Percentiles rank a stretch among this genome's conserved stretches.
Conservation (phyloP, 1,140 invertebrate genomes). For the Maniola jurtina region DNA sequence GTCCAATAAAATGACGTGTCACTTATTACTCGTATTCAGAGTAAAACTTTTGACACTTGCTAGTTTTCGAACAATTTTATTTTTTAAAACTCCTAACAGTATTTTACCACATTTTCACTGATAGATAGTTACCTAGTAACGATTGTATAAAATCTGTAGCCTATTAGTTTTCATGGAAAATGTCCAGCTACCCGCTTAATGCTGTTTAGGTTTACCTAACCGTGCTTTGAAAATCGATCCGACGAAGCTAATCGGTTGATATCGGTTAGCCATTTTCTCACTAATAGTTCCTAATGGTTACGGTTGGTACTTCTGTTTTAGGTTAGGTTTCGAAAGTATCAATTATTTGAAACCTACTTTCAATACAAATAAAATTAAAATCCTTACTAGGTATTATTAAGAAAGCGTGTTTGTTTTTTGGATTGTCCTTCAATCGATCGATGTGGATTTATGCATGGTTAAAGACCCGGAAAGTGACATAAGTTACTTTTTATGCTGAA, state of each 20-base stretch:
- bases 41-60: no score
- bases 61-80: no score
- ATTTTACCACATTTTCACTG: neutral
- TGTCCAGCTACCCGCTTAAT: neutral
- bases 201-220: neutral
- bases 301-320: neutral
- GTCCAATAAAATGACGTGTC: no score
- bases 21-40: no score
- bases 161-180: neutral
- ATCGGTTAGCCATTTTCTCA: conserved; percentile 1
- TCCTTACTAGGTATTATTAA: no score
- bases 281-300: neutral
- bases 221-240: neutral
- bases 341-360: neutral
- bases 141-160: neutral
- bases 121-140: neutral
- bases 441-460: no score
- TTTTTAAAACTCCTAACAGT: no score
- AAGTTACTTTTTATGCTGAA: no score
- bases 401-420: no score
- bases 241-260: conserved; percentile 2
- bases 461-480: no score
- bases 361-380: neutral
- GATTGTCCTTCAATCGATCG: no score
- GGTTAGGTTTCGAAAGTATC: neutral